A percentile compares a stretch with the other conserved stretches of the same genome.
phyloP scores from a whole-genome alignment of 2,888 invertebrate species.

The Lissonota sp. region DNA sequence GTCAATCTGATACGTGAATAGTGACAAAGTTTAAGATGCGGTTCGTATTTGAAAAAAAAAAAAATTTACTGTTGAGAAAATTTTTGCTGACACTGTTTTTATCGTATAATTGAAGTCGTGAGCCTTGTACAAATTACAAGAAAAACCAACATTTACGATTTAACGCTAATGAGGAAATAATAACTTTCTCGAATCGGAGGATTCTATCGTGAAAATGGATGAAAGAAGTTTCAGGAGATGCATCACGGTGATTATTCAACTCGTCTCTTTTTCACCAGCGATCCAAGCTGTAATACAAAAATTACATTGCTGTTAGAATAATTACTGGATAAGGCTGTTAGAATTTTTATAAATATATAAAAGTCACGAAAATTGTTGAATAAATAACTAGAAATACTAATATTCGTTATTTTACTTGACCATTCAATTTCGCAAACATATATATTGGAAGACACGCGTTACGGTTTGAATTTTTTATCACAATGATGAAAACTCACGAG shows the following conservation, averaged over 20 bases:
- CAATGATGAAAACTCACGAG: conserved; percentile 84
- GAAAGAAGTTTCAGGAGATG: neutral
- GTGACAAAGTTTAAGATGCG: neutral
- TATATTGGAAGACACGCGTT: no score
- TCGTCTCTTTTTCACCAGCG: conserved; percentile 92
- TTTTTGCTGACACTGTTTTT: conserved; percentile 11
- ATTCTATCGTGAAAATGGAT: conserved; percentile 18
- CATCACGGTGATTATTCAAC: conserved; percentile 85
- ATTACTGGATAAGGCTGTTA: conserved; percentile 52
- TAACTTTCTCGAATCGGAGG: neutral
- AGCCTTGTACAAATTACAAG: conserved; percentile 12
- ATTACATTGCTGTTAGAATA: conserved; percentile 28
- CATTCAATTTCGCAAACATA: no score
- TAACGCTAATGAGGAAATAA: neutral
- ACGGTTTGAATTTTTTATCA: no score
- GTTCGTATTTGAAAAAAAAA: neutral
- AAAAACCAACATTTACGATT: neutral
- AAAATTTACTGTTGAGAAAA: neutral
- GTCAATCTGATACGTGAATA: neutral
- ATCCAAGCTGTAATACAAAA: conserved; percentile 87
- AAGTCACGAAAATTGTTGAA: no score
- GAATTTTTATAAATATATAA: conserved; percentile 29
- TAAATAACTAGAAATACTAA: no score
- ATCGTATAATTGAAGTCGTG: conserved; percentile 29
- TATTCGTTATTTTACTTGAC: no score